Conservation (phyloP, 2,888 invertebrate species). For the Auanema freiburgensis region DNA sequence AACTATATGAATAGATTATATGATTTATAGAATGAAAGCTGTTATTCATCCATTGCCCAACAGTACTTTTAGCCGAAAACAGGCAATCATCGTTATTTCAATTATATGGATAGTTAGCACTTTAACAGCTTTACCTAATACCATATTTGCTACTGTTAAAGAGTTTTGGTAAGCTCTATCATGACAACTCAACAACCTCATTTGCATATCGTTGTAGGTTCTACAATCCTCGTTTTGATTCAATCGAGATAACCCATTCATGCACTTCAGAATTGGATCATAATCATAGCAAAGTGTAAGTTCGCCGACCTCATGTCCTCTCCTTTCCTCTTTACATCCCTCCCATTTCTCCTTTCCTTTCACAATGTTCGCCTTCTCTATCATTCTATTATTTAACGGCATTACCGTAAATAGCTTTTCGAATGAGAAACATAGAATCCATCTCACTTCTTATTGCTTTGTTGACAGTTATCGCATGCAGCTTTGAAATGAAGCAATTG, state of each 20-base stretch:
- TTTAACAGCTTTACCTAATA: conserved; percentile 46
- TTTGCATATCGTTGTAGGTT: too few species aligned
- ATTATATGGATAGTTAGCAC: conserved; percentile 53
- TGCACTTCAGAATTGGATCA: too few species aligned
- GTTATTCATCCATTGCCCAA: conserved; percentile 52
- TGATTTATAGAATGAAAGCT: conserved; percentile 42
- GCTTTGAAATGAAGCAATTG: background rate
- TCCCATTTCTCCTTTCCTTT: background rate
- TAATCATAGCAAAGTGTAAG: too few species aligned
- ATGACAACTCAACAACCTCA: too few species aligned
- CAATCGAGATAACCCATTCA: too few species aligned
- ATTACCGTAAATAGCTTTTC: too few species aligned
- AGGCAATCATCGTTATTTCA: conserved; percentile 39
- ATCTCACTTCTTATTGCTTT: background rate
- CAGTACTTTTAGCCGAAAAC: conserved; percentile 39
- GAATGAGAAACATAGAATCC: background rate
- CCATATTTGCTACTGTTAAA: conserved; percentile 34
- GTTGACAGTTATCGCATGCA: background rate
- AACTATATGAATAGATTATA: background rate
- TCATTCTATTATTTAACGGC: too few species aligned
- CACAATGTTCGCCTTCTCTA: too few species aligned
- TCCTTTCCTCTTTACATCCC: background rate
- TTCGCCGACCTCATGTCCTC: background rate
- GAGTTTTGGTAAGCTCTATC: too few species aligned
- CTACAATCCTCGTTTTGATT: too few species aligned